Evolutionary conservation across 2,888 invertebrate genomes (phyloP).

Genomic region (Lissocephala sabroskyi): DNA sequence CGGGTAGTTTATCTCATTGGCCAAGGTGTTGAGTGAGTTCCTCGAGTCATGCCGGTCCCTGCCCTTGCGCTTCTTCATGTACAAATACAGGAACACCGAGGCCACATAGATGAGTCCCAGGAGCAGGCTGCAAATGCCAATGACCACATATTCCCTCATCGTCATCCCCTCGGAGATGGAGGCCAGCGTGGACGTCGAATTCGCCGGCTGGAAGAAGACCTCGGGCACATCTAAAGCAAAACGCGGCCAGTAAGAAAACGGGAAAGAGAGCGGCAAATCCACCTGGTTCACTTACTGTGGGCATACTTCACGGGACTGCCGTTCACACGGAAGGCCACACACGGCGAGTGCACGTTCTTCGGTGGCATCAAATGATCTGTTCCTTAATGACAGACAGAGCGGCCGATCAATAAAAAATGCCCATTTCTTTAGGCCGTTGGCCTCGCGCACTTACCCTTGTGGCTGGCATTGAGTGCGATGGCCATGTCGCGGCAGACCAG

Average conservation of each 20-base stretch:
- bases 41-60: slow-evolving; percentile 63
- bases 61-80: slow-evolving; percentile 79
- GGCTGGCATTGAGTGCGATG: slow-evolving; percentile 72
- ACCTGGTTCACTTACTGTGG: slow-evolving; percentile 79
- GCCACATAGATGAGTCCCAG: slow-evolving; percentile 90
- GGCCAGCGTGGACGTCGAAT: slow-evolving; percentile 73
- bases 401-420: no score
- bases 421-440: background rate
- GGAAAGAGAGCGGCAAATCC: no score
- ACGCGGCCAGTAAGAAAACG: no score
- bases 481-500: slow-evolving; percentile 84
- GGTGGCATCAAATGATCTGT: slow-evolving; percentile 66
- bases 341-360: slow-evolving; percentile 84
- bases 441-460: slow-evolving; percentile 25
- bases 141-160: slow-evolving; percentile 85
- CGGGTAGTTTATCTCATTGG: slow-evolving; percentile 73
- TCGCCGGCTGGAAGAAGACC: slow-evolving; percentile 80
- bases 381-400: background rate
- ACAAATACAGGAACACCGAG: slow-evolving; percentile 87
- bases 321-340: slow-evolving; percentile 88
- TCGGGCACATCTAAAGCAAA: slow-evolving; percentile 82
- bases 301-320: slow-evolving; percentile 82
- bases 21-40: slow-evolving; percentile 63
- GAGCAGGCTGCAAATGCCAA: slow-evolving; percentile 87
- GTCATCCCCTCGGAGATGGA: slow-evolving; percentile 77